Percentiles rank a stretch among this genome's conserved stretches.
phyloP scores from a whole-genome alignment of 2,113 vertebrate genomes.

The Muntiacus reevesi region DNA sequence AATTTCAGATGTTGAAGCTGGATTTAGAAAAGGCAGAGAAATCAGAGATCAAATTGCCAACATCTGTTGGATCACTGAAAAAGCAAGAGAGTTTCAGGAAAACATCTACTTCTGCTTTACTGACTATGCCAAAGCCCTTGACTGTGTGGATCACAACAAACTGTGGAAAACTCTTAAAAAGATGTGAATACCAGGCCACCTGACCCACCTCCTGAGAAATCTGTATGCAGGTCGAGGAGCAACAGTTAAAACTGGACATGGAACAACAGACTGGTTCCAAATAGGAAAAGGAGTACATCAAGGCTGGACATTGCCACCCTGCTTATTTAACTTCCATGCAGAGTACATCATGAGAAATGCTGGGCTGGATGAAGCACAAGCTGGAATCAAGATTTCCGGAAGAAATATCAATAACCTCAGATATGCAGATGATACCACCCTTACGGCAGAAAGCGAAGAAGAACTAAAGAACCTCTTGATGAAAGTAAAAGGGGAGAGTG shows the following conservation, averaged over 20 bases:
- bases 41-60: not conserved
- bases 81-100: not conserved
- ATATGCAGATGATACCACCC: too few relatives aligned
- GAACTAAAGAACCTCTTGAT: too few relatives aligned
- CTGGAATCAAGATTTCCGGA: too few relatives aligned
- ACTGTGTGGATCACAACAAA: not conserved
- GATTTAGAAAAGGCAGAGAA: not conserved
- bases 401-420: too few relatives aligned
- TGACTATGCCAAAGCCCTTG: not conserved
- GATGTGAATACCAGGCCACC: not conserved
- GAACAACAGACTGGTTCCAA: not conserved
- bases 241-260: not conserved
- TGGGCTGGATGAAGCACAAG: not conserved
- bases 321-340: not conserved
- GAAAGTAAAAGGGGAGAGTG: too few relatives aligned
- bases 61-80: not conserved
- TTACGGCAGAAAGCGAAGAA: too few relatives aligned
- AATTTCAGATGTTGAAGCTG: not conserved
- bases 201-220: not conserved
- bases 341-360: not conserved
- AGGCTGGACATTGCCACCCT: not conserved
- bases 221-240: not conserved
- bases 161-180: not conserved
- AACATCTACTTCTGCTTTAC: not conserved
- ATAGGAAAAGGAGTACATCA: not conserved